Conservation (phyloP, 2,888 invertebrate genomes). For the Acanthacorydalis orientalis region DNA sequence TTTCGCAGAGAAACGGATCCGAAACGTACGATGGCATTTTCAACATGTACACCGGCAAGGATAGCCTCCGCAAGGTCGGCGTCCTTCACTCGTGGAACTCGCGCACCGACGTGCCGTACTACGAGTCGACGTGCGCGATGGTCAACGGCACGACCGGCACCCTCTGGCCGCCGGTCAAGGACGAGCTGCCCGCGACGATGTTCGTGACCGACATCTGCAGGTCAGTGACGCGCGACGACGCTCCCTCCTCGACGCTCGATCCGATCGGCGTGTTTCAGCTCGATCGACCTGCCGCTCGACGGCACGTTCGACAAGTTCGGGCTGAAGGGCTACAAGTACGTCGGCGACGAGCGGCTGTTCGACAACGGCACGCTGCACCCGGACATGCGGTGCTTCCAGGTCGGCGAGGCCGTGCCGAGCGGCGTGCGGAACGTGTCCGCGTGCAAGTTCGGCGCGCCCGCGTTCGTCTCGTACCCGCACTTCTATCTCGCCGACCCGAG, state of each 20-base stretch:
- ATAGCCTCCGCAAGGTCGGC: conserved; percentile 48
- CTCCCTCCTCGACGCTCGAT: conserved; percentile 17
- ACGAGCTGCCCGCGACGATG: conserved; percentile 38
- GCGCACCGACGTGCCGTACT: conserved; percentile 34
- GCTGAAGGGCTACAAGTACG: conserved; percentile 34
- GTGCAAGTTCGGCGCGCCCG: conserved; percentile 68
- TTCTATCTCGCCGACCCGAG: conserved; percentile 55
- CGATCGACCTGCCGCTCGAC: conserved; percentile 22
- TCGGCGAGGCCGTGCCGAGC: conserved; percentile 25
- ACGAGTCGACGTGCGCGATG: conserved; percentile 41
- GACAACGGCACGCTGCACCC: conserved; percentile 50
- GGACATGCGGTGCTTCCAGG: conserved; percentile 51
- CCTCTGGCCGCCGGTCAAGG: conserved; percentile 54
- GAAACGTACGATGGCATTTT: conserved; percentile 58
- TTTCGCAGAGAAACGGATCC: conserved; percentile 52
- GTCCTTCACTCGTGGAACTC: conserved; percentile 54
- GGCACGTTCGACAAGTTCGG: conserved; percentile 25
- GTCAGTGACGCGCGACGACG: conserved; percentile 26
- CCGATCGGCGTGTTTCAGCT: conserved; percentile 18
- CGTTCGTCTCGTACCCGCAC: conserved; percentile 67
- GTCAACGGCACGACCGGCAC: conserved; percentile 66
- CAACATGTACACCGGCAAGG: conserved; percentile 56
- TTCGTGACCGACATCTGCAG: conserved; percentile 70
- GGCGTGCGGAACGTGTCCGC: conserved; percentile 57
- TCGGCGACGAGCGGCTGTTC: conserved; percentile 44